Conservation (phyloP, 2,888 invertebrate genomes). For the Hipparchia sbordonii region DNA sequence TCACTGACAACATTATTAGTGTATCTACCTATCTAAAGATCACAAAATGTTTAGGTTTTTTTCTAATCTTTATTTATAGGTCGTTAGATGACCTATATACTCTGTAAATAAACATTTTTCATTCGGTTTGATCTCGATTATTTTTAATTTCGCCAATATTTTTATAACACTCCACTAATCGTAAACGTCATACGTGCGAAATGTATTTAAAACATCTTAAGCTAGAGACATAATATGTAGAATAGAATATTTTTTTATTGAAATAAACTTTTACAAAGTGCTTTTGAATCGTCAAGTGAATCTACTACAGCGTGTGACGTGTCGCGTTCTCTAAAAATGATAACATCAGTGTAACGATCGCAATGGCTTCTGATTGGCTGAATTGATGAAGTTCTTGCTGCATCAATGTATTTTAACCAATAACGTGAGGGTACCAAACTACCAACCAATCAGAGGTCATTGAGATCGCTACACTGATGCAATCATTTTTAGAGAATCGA, state of each 20-base stretch:
- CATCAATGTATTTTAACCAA: too few relatives aligned
- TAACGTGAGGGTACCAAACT: too few relatives aligned
- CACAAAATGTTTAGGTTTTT: slow-evolving; percentile 17
- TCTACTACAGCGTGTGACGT: not conserved
- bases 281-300: too few relatives aligned
- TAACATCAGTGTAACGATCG: too few relatives aligned
- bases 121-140: slow-evolving; percentile 33
- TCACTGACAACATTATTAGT: not conserved
- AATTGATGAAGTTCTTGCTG: too few relatives aligned
- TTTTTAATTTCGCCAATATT: slow-evolving; percentile 38
- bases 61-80: slow-evolving; percentile 29
- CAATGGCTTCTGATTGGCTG: too few relatives aligned
- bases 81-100: slow-evolving; percentile 32
- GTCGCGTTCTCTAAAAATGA: too few relatives aligned
- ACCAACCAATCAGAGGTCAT: too few relatives aligned
- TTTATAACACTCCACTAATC: slow-evolving; percentile 31
- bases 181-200: slow-evolving; percentile 36
- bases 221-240: not conserved
- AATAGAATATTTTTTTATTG: not conserved
- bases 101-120: slow-evolving; percentile 35
- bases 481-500: too few relatives aligned
- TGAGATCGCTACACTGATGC: too few relatives aligned
- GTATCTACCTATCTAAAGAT: not conserved
- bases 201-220: slow-evolving; percentile 32
- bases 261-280: too few relatives aligned